phyloP scores from a whole-genome alignment of 2,888 invertebrate species.

The Frankliniella fusca region DNA sequence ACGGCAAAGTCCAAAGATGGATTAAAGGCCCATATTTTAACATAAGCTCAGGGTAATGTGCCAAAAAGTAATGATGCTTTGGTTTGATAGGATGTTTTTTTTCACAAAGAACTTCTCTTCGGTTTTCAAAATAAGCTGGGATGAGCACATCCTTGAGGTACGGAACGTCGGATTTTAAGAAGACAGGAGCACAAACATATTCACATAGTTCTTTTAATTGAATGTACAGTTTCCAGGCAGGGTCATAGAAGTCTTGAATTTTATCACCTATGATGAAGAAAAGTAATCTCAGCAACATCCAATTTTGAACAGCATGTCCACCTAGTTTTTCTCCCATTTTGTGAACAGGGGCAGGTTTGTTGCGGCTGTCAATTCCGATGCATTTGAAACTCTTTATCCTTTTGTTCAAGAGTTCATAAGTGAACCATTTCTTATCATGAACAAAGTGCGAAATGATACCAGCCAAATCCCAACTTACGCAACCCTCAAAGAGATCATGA shows the following conservation, averaged over 20 bases:
- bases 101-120: neutral
- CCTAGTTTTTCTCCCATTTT: neutral
- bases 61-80: neutral
- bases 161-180: neutral
- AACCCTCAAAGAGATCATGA: conserved; percentile 19
- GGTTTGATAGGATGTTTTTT: neutral
- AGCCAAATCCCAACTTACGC: conserved; percentile 22
- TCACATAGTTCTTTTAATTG: neutral
- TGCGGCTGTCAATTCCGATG: neutral
- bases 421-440: conserved; percentile 21
- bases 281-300: neutral
- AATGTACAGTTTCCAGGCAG: neutral
- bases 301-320: conserved; percentile 1
- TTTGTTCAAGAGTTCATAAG: neutral
- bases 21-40: neutral
- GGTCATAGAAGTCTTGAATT: neutral
- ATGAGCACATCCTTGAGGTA: neutral
- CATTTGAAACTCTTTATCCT: neutral
- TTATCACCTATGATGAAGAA: neutral
- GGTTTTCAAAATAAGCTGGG: neutral
- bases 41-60: neutral
- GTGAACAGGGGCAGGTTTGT: conserved; percentile 15
- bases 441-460: conserved; percentile 26
- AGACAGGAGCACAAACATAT: neutral
- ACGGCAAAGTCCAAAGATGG: neutral